These are phyloP conservation scores for Blastobasis adustella DNA, from an alignment of 2,888 invertebrate genomes.

Conservation along the genomic window DNA sequence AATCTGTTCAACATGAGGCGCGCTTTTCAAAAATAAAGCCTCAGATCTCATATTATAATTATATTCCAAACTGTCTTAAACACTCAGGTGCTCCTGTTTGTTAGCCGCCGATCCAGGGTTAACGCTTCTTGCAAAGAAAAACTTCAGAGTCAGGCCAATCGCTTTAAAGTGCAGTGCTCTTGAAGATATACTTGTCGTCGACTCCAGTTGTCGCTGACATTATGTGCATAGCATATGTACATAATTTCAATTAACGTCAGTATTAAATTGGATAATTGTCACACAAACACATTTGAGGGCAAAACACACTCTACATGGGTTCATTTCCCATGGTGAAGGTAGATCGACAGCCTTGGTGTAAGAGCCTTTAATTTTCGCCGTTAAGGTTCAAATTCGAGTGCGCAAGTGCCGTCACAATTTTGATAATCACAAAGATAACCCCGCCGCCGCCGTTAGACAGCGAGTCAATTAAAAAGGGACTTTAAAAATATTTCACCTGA, in stretches of 20 bases:
- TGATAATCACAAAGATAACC: conserved; percentile 26
- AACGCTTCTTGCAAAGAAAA: no score
- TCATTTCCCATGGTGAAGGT: neutral
- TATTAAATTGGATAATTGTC: conserved; percentile 17
- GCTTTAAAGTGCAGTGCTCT: no score
- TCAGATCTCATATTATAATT: no score
- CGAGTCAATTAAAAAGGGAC: conserved; percentile 24
- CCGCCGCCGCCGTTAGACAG: conserved; percentile 19
- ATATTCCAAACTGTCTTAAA: no score
- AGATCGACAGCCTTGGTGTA: neutral
- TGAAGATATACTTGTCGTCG: no score
- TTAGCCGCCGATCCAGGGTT: no score
- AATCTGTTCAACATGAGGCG: no score
- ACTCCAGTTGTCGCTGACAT: no score
- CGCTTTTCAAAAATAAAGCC: no score
- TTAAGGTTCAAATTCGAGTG: conserved; percentile 6
- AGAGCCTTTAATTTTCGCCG: neutral
- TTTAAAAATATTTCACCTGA: conserved; percentile 27
- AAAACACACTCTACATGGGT: neutral
- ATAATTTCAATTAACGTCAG: conserved; percentile 11
- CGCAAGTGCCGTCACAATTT: conserved; percentile 12
- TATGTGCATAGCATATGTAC: no score
- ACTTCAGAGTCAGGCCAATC: no score
- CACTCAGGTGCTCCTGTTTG: no score
- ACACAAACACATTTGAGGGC: neutral